A percentile compares a stretch with the other conserved stretches of the same genome.
phyloP scores from a whole-genome alignment of 37 sponge, comb jelly and placozoan genomes.

The Theonella swinhoei region DNA sequence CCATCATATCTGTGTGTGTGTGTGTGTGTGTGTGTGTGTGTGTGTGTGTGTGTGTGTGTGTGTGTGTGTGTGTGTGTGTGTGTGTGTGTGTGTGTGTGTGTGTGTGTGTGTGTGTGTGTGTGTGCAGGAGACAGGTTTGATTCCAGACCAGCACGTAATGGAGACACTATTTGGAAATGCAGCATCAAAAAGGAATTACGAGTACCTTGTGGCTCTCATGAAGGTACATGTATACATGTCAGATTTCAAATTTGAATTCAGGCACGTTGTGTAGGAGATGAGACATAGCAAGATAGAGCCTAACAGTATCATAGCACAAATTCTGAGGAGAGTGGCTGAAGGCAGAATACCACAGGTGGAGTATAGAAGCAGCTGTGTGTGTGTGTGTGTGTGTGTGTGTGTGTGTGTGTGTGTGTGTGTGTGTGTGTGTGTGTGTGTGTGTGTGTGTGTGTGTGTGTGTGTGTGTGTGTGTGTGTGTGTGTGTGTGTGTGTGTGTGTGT shows the following conservation, averaged over 20 bases:
- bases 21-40: not conserved
- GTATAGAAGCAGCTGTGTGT: not conserved
- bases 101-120: not conserved
- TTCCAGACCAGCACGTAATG: constrained; percentile 32
- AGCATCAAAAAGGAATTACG: constrained; percentile 12
- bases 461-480: not conserved
- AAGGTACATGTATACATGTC: constrained; percentile 1
- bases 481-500: not conserved
- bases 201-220: constrained; percentile 46
- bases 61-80: not conserved
- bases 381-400: not conserved
- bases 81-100: not conserved
- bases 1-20: too few relatives aligned
- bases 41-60: not conserved
- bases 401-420: not conserved
- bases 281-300: constrained; percentile 37
- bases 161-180: constrained; percentile 45
- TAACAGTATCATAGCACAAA: constrained; percentile 11
- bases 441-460: not conserved
- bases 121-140: constrained; percentile 9
- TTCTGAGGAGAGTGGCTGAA: constrained; percentile 4
- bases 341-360: not conserved
- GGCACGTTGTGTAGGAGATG: constrained; percentile 29
- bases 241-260: not conserved
- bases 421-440: not conserved